A percentile compares a stretch with the other conserved stretches of the same genome.
phyloP scores from a whole-genome alignment of 1,140 invertebrate genomes.

The Psix sp. region DNA sequence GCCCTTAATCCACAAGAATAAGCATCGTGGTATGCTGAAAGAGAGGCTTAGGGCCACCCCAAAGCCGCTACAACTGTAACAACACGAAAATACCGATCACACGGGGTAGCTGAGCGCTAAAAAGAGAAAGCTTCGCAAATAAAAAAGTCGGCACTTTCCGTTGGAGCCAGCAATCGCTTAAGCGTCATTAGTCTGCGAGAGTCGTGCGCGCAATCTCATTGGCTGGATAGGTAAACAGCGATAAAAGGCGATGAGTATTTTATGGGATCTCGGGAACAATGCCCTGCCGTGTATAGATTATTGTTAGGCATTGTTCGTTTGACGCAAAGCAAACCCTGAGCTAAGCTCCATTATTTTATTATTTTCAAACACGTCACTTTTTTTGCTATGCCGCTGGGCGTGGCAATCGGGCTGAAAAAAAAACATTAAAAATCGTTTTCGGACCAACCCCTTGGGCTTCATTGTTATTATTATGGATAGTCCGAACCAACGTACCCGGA shows the following conservation, averaged over 20 bases:
- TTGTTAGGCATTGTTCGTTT: conserved; percentile 67
- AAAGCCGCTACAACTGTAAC: conserved; percentile 68
- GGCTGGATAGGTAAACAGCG: conserved; percentile 72
- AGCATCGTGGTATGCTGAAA: conserved; percentile 48
- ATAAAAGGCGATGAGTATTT: conserved; percentile 78
- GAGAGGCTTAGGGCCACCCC: conserved; percentile 43
- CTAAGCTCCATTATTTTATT: conserved; percentile 71
- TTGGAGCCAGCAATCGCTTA: conserved; percentile 60
- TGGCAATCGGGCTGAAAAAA: conserved; percentile 61
- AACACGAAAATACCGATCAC: conserved; percentile 62
- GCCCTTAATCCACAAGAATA: conserved; percentile 62
- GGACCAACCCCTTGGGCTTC: conserved; percentile 56
- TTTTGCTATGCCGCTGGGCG: conserved; percentile 63
- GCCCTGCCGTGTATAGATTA: conserved; percentile 66
- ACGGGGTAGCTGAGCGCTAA: conserved; percentile 27
- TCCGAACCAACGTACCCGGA: conserved; percentile 1
- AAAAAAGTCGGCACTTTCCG: conserved; percentile 70
- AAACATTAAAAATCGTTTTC: conserved; percentile 63
- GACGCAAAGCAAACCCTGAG: conserved; percentile 59
- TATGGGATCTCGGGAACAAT: conserved; percentile 73
- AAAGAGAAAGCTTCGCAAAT: conserved; percentile 60
- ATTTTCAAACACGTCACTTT: conserved; percentile 71
- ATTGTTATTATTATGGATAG: conserved; percentile 54
- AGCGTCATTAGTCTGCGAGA: conserved; percentile 62
- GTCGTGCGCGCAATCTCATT: conserved; percentile 60